These are phyloP conservation scores for Montipora sp. DNA, from an alignment of 64 coral and sea anemone genomes.

Conservation along the genomic window DNA sequence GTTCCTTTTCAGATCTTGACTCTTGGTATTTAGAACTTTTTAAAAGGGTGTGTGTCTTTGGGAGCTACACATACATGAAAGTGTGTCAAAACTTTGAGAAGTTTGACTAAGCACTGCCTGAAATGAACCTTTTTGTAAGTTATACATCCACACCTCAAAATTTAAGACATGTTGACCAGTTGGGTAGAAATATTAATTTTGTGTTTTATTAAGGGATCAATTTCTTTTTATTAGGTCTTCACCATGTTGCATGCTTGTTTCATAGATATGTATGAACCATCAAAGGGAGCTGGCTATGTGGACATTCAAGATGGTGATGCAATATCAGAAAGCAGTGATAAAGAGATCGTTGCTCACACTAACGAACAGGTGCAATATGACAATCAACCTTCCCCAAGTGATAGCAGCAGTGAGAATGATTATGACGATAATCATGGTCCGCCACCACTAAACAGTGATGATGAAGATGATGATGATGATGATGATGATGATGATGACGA, in stretches of 20 bases:
- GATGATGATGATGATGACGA: slow-evolving; percentile 57
- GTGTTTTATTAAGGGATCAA: not conserved
- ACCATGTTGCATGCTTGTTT: not conserved
- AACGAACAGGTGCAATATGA: slow-evolving; percentile 40
- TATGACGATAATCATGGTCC: slow-evolving; percentile 17
- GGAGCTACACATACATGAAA: too few species aligned
- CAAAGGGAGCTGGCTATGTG: slow-evolving; percentile 16
- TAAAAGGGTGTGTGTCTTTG: too few species aligned
- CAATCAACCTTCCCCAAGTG: slow-evolving; percentile 7
- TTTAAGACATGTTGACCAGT: too few species aligned
- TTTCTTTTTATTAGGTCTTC: not conserved
- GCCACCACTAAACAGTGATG: slow-evolving; percentile 48
- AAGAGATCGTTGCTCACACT: slow-evolving; percentile 65
- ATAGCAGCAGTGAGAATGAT: slow-evolving; percentile 26
- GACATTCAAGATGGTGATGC: slow-evolving; percentile 62
- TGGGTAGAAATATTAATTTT: too few species aligned
- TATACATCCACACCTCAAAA: too few species aligned
- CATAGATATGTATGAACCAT: slow-evolving; percentile 66
- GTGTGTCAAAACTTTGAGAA: too few species aligned
- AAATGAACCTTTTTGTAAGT: too few species aligned
- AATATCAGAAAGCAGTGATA: slow-evolving; percentile 66
- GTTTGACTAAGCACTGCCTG: too few species aligned
- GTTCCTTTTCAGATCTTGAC: too few species aligned
- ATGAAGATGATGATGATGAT: slow-evolving; percentile 53
- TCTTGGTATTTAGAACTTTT: too few species aligned